phyloP scores from a whole-genome alignment of 2,797 vertebrate genomes.

The Monodelphis domestica region DNA sequence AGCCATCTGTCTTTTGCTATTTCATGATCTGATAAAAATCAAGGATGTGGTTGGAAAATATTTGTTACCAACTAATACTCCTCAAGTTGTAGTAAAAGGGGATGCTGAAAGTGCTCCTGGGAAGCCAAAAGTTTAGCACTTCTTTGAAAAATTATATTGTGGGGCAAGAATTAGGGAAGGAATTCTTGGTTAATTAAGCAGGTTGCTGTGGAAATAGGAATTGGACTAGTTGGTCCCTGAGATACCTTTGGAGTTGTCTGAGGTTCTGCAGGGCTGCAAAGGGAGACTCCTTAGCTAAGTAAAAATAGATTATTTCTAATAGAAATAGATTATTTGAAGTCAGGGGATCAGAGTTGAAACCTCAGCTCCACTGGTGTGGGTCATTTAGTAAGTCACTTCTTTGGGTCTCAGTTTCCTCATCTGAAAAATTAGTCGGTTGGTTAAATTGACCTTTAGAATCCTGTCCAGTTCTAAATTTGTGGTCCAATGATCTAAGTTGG shows the following conservation, averaged over 20 bases:
- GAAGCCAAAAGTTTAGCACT: conserved; percentile 43
- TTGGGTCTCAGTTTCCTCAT: neutral
- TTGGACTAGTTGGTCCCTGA: neutral
- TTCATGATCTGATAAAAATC: conserved; percentile 73
- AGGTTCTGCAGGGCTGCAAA: neutral
- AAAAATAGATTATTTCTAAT: too few species aligned
- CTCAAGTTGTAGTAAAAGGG: conserved; percentile 59
- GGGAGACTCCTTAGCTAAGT: neutral
- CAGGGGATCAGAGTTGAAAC: neutral
- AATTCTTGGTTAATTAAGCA: neutral
- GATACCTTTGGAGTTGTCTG: neutral
- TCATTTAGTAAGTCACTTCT: neutral
- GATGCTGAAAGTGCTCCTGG: conserved; percentile 40
- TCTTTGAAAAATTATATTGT: conserved; percentile 39
- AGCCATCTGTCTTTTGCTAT: conserved; percentile 76
- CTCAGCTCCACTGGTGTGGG: neutral
- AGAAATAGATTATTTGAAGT: too few species aligned
- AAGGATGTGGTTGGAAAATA: conserved; percentile 65
- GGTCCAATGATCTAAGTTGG: neutral
- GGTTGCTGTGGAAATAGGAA: neutral
- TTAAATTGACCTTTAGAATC: neutral
- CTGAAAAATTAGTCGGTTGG: neutral
- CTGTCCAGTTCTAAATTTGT: neutral
- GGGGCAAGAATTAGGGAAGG: conserved; percentile 42
- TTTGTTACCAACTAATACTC: conserved; percentile 56